Evolutionary conservation across 2,113 vertebrate species (phyloP).

Genomic region (Sitta europaea): DNA sequence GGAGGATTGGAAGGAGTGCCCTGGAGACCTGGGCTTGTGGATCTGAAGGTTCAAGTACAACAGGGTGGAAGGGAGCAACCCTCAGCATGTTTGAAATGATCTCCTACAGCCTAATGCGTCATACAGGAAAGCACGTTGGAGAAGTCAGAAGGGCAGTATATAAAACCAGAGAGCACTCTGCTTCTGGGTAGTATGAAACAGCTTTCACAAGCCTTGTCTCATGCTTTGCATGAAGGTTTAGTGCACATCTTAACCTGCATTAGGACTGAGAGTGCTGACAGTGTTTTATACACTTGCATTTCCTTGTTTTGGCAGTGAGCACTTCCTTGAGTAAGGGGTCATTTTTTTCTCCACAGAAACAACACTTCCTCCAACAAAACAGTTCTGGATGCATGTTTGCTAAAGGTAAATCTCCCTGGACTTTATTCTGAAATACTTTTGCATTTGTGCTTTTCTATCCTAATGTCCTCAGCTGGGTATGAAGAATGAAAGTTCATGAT

Average conservation of each 20-base stretch:
- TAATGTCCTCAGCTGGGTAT: not conserved
- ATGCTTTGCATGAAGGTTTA: not conserved
- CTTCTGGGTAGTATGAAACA: not conserved
- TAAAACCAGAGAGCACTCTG: not conserved
- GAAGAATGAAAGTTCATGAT: not conserved
- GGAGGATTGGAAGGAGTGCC: not conserved
- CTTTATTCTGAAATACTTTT: not conserved
- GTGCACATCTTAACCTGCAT: not conserved
- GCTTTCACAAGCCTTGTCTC: not conserved
- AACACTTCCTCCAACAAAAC: not conserved
- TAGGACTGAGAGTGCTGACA: not conserved
- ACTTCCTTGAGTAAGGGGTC: not conserved
- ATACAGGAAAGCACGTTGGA: not conserved
- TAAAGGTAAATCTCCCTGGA: not conserved
- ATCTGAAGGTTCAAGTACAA: not conserved
- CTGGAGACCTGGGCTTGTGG: not conserved
- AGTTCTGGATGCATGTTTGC: not conserved
- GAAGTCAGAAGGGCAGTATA: not conserved
- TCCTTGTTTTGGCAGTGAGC: not conserved
- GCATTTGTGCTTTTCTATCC: not conserved
- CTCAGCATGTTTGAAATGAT: not conserved
- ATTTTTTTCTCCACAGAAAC: not conserved
- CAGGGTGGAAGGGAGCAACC: fast-evolving
- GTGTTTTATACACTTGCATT: not conserved
- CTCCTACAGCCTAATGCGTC: not conserved